Conservation (phyloP, 1,140 invertebrate genomes). For the Hylaeus anthracinus region DNA sequence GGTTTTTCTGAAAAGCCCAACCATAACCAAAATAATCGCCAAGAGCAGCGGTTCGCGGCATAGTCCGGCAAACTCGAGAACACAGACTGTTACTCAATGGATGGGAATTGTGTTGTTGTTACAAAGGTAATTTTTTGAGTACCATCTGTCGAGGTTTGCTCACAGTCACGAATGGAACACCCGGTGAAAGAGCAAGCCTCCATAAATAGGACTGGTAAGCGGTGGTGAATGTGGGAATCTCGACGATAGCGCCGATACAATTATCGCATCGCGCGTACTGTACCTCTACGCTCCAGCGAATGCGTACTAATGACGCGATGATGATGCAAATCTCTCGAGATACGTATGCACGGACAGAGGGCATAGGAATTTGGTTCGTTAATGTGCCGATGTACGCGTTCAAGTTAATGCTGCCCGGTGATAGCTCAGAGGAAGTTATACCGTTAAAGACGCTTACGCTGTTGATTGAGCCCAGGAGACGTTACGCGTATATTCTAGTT, state of each 20-base stretch:
- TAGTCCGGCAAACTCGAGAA: too few species aligned
- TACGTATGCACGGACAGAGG: conserved; percentile 4
- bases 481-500: background rate
- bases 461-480: background rate
- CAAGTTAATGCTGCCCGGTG: conserved; percentile 2
- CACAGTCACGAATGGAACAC: too few species aligned
- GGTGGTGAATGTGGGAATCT: background rate
- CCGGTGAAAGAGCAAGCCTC: background rate
- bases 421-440: conserved; percentile 19
- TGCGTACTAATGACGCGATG: conserved; percentile 43
- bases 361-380: conserved; percentile 38
- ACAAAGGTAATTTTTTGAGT: too few species aligned
- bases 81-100: too few species aligned
- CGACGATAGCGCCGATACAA: conserved; percentile 29
- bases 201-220: background rate
- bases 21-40: too few species aligned
- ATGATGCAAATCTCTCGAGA: conserved; percentile 48
- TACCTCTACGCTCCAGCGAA: conserved; percentile 14
- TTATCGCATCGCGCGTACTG: background rate
- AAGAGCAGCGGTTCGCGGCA: too few species aligned
- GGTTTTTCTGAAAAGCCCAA: too few species aligned
- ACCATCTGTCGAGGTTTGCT: too few species aligned
- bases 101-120: too few species aligned
- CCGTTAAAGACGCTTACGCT: background rate
- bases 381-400: conserved; percentile 27